Evolutionary conservation across 1,140 invertebrate species (phyloP).

Genomic region (Drosophila lacertosa): DNA sequence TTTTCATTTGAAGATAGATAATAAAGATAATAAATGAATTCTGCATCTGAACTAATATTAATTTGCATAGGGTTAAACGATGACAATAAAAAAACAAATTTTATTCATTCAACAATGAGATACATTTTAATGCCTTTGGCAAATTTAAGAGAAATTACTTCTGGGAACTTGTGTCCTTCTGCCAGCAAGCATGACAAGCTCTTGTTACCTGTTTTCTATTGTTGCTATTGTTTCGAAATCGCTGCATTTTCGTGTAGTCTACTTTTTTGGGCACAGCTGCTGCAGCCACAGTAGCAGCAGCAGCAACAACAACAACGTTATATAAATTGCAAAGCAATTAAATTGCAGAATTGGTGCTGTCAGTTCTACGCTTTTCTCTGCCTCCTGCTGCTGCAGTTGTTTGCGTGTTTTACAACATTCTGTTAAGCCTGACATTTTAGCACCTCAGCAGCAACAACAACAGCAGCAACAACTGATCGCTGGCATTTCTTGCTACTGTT

Average conservation of each 20-base stretch:
- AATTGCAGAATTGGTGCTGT: conserved; percentile 44
- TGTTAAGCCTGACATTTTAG: conserved; percentile 63
- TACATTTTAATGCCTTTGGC: not conserved
- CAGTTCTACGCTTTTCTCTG: conserved; percentile 26
- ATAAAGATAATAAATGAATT: too few relatives aligned
- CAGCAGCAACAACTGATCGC: conserved; percentile 28
- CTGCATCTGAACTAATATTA: too few relatives aligned
- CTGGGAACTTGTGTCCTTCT: not conserved
- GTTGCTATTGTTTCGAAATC: conserved; percentile 8
- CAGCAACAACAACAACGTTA: conserved; percentile 28
- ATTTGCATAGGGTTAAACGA: too few relatives aligned
- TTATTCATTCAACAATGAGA: too few relatives aligned
- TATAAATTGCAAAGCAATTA: conserved; percentile 70
- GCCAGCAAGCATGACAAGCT: not conserved
- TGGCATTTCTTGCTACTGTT: conserved; percentile 10
- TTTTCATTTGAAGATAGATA: too few relatives aligned
- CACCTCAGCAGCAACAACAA: conserved; percentile 50
- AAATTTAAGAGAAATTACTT: not conserved
- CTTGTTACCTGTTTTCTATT: conserved; percentile 4
- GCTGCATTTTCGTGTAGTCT: conserved; percentile 31
- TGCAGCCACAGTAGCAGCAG: conserved; percentile 28
- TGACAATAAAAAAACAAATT: too few relatives aligned
- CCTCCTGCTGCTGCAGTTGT: conserved; percentile 6
- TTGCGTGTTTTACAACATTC: conserved; percentile 69
- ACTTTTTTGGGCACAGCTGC: conserved; percentile 52